Evolutionary conservation across 2,888 invertebrate genomes (phyloP), one percentile per base, ranked within the genome.

Genomic region (Adineta ricciae): DNA sequence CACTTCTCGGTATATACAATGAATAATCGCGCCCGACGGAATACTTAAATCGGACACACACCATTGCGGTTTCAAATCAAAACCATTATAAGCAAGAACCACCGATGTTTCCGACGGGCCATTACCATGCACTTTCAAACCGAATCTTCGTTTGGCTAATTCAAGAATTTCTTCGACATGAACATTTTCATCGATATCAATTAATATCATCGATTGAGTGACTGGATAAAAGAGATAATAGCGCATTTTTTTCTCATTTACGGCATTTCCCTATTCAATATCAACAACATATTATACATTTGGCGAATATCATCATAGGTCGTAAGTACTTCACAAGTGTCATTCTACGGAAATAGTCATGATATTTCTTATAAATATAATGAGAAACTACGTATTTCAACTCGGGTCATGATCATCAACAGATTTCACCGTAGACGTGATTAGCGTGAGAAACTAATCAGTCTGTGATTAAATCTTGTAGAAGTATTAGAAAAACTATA

Each of bases 11-110:
- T 89, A 88, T 84, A 88, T 87, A 7, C 88, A 88, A 64, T 88
- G 87, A 50, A 90, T 86, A 14, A 89, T 90, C 11, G 89, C 88
- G 1, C 90, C 90, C 0, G 89, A 88, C n/a, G 88, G 86, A 83
- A 90, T 88, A 9, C 89, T 89, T 24, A 90, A 87, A 84, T 90
- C 90, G 0, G 88, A 88, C 84, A 90, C 87, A 73, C 88, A 87
- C 90, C 90, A 90, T 41, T 87, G 64, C 86, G 90, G 89, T 16
- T 88, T 88, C 19, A 90, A 88, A 64, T 90, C 89, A 1, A 89
- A 87, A 3, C 90, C 90, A 83, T 88, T 88, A 85, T 89, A 90
- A n/a, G 87, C 88, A 27, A 90, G 87, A n/a, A 89, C 88, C 52
- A 90, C 24, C 14, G 78, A 41, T 41, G 24, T 21, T 41, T 78